Evolutionary conservation across 2,113 vertebrate species (phyloP).

Genomic region (Melierax canorus): DNA sequence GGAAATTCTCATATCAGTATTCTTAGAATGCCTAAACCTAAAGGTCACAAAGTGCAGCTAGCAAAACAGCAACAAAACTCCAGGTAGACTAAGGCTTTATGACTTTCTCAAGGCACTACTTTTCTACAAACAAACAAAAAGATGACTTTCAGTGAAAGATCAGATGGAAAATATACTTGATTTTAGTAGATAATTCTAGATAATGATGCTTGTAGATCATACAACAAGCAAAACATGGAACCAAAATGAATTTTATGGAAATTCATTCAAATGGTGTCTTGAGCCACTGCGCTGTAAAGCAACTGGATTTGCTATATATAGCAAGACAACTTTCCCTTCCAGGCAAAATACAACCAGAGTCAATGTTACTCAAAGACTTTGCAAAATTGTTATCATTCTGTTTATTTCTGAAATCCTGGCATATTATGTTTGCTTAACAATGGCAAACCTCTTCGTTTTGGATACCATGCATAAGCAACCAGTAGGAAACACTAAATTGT

Average conservation of each 20-base stretch:
- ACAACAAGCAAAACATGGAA: not conserved
- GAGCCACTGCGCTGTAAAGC: not conserved
- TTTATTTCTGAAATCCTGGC: not conserved
- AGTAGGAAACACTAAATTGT: not conserved
- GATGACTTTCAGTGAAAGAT: not conserved
- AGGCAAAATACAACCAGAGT: not conserved
- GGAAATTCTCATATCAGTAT: not conserved
- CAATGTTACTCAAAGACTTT: not conserved
- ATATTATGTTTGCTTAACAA: not conserved
- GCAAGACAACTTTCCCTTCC: not conserved
- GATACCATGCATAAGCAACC: not conserved
- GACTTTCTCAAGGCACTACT: not conserved
- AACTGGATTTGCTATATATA: not conserved
- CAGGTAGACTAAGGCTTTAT: not conserved
- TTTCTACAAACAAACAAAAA: not conserved
- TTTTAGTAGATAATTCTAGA: not conserved
- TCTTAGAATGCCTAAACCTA: not conserved
- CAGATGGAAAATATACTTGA: not conserved
- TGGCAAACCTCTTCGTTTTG: not conserved
- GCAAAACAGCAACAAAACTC: not conserved
- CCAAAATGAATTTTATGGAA: not conserved
- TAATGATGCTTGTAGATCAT: not conserved
- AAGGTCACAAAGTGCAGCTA: not conserved
- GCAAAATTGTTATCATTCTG: not conserved
- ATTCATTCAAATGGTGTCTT: not conserved